A percentile compares a stretch with the other conserved stretches of the same genome.
Conservation (phyloP, 2,797 vertebrate genomes). For the Avahi laniger region DNA sequence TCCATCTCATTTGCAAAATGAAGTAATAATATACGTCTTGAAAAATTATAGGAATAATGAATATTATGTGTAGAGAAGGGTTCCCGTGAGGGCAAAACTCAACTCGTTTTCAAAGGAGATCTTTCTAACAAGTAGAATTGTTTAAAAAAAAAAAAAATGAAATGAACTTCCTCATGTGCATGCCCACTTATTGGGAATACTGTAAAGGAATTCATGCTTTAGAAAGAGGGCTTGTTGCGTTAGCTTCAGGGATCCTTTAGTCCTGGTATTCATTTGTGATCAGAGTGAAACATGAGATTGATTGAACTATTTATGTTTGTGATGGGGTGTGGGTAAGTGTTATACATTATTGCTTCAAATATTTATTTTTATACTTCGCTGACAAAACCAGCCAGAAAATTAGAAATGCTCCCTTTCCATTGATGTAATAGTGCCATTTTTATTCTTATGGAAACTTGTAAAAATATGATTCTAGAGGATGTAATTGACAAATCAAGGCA, state of each 20-base stretch:
- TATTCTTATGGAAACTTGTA: background rate
- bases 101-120: background rate
- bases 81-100: background rate
- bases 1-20: constrained; percentile 19
- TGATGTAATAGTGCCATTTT: constrained; percentile 4
- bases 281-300: background rate
- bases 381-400: background rate
- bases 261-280: background rate
- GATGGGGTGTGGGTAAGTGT: background rate
- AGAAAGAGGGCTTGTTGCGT: background rate
- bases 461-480: constrained; percentile 17
- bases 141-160: background rate
- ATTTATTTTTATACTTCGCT: background rate
- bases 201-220: background rate
- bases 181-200: background rate
- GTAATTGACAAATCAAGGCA: constrained; percentile 3
- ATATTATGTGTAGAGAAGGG: background rate
- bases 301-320: background rate
- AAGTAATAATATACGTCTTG: background rate
- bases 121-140: background rate
- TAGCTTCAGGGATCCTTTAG: background rate
- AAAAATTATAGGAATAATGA: background rate
- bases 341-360: background rate
- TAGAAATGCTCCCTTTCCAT: background rate
- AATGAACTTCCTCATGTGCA: background rate